These are phyloP conservation scores for Maniola hyperantus DNA, from an alignment of 2,888 invertebrate genomes.

Conservation along the genomic window DNA sequence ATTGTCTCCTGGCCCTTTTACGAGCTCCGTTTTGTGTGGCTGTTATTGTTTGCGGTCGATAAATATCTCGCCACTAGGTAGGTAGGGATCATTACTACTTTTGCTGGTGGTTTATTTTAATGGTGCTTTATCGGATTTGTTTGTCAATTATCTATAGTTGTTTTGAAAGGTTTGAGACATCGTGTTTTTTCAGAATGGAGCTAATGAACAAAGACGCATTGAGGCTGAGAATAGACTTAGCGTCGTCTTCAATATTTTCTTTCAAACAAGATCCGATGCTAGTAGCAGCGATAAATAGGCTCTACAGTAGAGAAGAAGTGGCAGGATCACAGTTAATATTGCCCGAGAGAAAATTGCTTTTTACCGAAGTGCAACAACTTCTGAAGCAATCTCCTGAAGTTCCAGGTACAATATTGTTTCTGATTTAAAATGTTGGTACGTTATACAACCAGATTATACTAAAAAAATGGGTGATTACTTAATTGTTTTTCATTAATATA, in stretches of 20 bases:
- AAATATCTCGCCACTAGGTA: conserved; percentile 81
- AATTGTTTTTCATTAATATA: background rate
- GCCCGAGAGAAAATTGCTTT: conserved; percentile 67
- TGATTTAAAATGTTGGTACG: background rate
- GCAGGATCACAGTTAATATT: conserved; percentile 46
- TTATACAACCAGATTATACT: no score
- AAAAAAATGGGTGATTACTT: background rate
- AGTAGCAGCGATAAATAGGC: conserved; percentile 65
- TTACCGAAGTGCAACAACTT: conserved; percentile 64
- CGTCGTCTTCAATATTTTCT: conserved; percentile 47
- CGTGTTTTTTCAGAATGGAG: conserved; percentile 64
- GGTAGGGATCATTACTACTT: conserved; percentile 79
- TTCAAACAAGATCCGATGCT: conserved; percentile 70
- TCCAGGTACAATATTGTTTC: conserved; percentile 42
- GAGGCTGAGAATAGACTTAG: conserved; percentile 56
- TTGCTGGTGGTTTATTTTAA: conserved; percentile 71
- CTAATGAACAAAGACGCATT: conserved; percentile 65
- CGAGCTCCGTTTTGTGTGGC: conserved; percentile 78
- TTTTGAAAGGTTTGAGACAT: conserved; percentile 56
- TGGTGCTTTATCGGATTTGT: conserved; percentile 65
- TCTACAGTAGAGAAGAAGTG: conserved; percentile 49
- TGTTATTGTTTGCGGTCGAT: conserved; percentile 82
- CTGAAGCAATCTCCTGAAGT: conserved; percentile 47
- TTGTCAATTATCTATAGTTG: conserved; percentile 64
- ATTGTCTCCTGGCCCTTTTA: conserved; percentile 80